Evolutionary conservation across 2,888 invertebrate genomes (phyloP).

Genomic region (Noctua pronuba): DNA sequence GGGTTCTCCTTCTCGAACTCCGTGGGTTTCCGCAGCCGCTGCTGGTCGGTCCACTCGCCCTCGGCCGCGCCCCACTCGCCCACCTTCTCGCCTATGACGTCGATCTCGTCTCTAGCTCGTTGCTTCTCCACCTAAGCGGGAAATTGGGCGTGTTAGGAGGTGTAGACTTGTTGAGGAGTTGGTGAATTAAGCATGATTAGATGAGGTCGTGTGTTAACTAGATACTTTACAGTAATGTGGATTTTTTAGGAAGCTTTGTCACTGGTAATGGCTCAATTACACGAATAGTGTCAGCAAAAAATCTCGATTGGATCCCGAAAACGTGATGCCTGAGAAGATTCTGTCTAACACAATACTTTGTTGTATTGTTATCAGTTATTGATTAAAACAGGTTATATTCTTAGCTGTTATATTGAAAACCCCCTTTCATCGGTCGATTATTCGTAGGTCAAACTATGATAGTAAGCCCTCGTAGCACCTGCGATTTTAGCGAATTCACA

Average conservation of each 20-base stretch:
- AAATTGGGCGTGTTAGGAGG: not conserved
- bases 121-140: conserved; percentile 92
- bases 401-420: not conserved
- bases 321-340: too few relatives aligned
- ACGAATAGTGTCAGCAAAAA: not conserved
- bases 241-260: not conserved
- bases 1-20: conserved; percentile 95
- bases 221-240: conserved; percentile 2
- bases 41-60: conserved; percentile 94
- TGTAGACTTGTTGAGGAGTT: not conserved
- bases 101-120: conserved; percentile 92
- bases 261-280: not conserved
- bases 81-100: conserved; percentile 93
- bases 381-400: not conserved
- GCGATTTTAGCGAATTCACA: not conserved
- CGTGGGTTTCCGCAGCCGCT: conserved; percentile 93
- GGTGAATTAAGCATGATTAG: conserved; percentile 3
- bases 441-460: not conserved
- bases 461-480: not conserved
- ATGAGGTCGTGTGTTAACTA: conserved; percentile 17
- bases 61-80: conserved; percentile 93
- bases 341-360: not conserved
- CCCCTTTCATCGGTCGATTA: not conserved
- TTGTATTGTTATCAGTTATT: not conserved
- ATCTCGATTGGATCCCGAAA: too few relatives aligned